phyloP scores from a whole-genome alignment of 2,888 invertebrate species.

The Thymelicus acteon region DNA sequence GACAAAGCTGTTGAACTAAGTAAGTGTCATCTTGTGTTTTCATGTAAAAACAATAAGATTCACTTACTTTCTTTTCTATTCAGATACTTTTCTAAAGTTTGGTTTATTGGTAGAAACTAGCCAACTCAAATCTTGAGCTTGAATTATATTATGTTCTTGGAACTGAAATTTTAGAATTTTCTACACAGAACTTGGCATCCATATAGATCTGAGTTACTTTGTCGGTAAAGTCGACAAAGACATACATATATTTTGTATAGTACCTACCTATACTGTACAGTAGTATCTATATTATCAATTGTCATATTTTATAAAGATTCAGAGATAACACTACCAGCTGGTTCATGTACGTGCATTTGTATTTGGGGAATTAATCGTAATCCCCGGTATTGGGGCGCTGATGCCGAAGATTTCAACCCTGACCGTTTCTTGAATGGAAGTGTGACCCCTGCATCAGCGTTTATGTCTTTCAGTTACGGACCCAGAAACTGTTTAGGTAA shows the following conservation, averaged over 20 bases:
- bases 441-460: slow-evolving; percentile 45
- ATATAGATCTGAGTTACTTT: too few species aligned
- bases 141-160: too few species aligned
- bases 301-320: neutral
- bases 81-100: too few species aligned
- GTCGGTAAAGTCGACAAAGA: too few species aligned
- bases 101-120: too few species aligned
- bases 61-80: too few species aligned
- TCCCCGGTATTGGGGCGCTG: slow-evolving; percentile 60
- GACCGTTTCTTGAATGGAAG: slow-evolving; percentile 57
- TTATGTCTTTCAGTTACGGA: slow-evolving; percentile 55
- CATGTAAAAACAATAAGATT: too few species aligned
- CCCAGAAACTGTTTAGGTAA: slow-evolving; percentile 59
- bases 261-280: too few species aligned
- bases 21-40: neutral
- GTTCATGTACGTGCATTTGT: slow-evolving; percentile 45
- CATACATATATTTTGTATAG: too few species aligned
- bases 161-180: too few species aligned
- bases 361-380: slow-evolving; percentile 59
- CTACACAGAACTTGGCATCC: too few species aligned
- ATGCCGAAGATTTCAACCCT: slow-evolving; percentile 58
- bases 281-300: neutral
- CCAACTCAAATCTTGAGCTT: too few species aligned
- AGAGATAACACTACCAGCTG: slow-evolving; percentile 1
- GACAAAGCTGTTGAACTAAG: slow-evolving; percentile 3